Evolutionary conservation across 30 jellyfish, hydroid and myxozoan species (phyloP).

Genomic region (Aurelia aurita): DNA sequence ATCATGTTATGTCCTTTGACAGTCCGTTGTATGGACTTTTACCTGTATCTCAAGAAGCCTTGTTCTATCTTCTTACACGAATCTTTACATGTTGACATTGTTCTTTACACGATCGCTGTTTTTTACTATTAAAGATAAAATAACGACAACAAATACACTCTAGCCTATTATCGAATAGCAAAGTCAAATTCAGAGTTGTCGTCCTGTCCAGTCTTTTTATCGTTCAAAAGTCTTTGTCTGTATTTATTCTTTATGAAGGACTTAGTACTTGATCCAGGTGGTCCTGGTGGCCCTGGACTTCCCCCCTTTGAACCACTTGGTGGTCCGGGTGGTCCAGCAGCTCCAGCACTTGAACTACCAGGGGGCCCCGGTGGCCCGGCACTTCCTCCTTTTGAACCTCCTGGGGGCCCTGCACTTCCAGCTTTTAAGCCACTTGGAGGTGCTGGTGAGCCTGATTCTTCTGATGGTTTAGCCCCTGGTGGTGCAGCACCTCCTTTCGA

Average conservation of each 20-base stretch:
- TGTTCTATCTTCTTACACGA: too few relatives aligned
- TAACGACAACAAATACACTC: too few relatives aligned
- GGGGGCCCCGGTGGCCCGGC: slow-evolving; percentile 56
- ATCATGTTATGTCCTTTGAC: too few relatives aligned
- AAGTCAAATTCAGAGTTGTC: slow-evolving; percentile 39
- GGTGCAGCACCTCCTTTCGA: neutral
- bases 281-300: slow-evolving; percentile 59
- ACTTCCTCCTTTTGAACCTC: neutral
- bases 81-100: too few relatives aligned
- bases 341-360: slow-evolving; percentile 20
- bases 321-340: slow-evolving; percentile 41
- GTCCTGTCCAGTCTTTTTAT: neutral
- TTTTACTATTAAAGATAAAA: too few relatives aligned
- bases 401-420: slow-evolving; percentile 20
- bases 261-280: slow-evolving; percentile 48
- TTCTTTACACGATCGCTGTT: too few relatives aligned
- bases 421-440: slow-evolving; percentile 36
- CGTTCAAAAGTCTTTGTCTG: neutral
- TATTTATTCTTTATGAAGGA: slow-evolving; percentile 2
- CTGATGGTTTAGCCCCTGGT: neutral
- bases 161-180: slow-evolving; percentile 19
- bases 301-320: slow-evolving; percentile 37
- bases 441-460: neutral
- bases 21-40: too few relatives aligned
- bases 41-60: too few relatives aligned